Evolutionary conservation across 2,797 vertebrate species (phyloP).

Genomic region (Gila robusta): DNA sequence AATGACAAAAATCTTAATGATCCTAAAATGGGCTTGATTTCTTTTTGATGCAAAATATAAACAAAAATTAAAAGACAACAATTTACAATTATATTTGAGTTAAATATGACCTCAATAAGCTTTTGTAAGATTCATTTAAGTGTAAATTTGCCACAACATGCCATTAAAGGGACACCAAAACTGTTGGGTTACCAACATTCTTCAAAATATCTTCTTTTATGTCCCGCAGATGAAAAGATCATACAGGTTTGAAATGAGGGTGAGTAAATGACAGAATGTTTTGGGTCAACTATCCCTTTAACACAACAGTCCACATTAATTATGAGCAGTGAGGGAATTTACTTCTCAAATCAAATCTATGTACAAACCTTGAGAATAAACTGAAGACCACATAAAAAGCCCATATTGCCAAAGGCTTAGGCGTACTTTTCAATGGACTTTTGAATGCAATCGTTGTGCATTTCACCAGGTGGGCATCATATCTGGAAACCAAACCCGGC

Average conservation of each 20-base stretch:
- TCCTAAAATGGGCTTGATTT: neutral
- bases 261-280: neutral
- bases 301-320: neutral
- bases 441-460: neutral
- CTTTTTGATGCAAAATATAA: neutral
- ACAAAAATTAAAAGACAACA: too few relatives aligned
- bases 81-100: too few relatives aligned
- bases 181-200: neutral
- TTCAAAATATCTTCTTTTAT: neutral
- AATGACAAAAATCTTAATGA: neutral
- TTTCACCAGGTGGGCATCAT: conserved; percentile 99
- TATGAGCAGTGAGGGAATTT: neutral
- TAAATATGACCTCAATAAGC: neutral
- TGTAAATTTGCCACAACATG: neutral
- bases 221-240: neutral
- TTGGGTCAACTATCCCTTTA: neutral
- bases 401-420: neutral
- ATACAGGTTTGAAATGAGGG: neutral
- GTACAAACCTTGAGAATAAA: neutral
- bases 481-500: conserved; percentile 98
- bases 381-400: conserved; percentile 1
- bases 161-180: neutral
- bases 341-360: conserved; percentile 8
- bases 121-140: neutral
- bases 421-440: neutral